Conservation (phyloP, 2,113 vertebrate species). For the Oreochromis aureus region DNA sequence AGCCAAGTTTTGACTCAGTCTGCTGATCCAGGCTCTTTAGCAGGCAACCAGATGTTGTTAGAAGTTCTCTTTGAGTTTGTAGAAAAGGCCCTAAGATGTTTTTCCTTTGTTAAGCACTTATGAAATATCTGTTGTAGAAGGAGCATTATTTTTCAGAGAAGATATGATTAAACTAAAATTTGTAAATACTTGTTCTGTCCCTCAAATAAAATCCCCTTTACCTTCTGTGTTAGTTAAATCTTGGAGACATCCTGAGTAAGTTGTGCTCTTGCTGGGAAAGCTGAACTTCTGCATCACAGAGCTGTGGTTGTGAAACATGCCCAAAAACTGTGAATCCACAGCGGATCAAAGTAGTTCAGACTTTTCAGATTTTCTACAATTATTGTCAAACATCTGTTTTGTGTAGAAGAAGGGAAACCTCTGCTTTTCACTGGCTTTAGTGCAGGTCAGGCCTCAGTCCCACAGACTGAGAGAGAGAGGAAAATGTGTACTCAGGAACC, state of each 20-base stretch:
- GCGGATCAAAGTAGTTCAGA: neutral
- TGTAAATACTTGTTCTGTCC: neutral
- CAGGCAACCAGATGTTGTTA: neutral
- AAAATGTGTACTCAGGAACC: neutral
- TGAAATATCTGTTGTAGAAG: neutral
- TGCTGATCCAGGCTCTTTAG: neutral
- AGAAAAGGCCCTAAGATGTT: neutral
- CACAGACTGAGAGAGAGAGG: neutral
- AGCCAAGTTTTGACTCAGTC: neutral
- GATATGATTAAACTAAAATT: neutral
- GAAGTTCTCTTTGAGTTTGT: neutral
- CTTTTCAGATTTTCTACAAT: neutral
- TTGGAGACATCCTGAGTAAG: neutral
- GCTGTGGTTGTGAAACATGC: neutral
- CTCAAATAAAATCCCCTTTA: neutral
- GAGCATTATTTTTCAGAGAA: neutral
- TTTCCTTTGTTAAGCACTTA: neutral
- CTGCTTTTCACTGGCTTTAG: neutral
- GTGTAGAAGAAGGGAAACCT: neutral
- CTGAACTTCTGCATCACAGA: accelerated
- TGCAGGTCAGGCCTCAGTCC: neutral
- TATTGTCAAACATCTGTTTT: neutral
- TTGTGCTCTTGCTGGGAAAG: neutral
- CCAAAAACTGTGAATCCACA: neutral
- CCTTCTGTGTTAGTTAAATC: neutral